Evolutionary conservation across 1,140 invertebrate genomes (phyloP), one percentile per base, ranked within the genome.

Genomic region (Stenopsyche tienmushanensis): DNA sequence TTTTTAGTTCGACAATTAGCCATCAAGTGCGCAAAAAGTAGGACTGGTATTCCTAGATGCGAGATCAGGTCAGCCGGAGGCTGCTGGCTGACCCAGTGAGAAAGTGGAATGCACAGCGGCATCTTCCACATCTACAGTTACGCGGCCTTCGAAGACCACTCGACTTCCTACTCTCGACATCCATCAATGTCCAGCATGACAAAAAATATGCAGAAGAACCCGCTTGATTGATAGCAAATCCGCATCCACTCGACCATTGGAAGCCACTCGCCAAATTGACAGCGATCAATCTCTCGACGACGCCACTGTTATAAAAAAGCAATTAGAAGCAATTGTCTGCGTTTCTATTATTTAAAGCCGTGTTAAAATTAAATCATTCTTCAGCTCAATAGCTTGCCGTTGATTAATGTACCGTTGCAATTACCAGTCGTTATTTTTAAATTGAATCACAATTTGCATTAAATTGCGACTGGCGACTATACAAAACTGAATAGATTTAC

Each of bases 41-140:
- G 24, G 55, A 58, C 29, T 42, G 55, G 55, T 58, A 45, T 58
- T 10, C 39, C 15, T 55, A 55, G 52, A 34, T n/a, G 25, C 10
- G 26, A 18, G 55, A 58, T 39, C 13, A 13, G 41, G 42, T 18
- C 8, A 47, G 41, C 57, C 57, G 23, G 57, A 47, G 57, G 57
- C 57, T 39, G 23, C n/a, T 10, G 21, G 42, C 13, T 60, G 57
- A 60, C 57, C 57, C 44, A 60, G 57, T 60, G 57, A 60, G 57
- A 58, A 58, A 58, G 55, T 58, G 55, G 55, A 25, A n/a, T 58
- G 55, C 41, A 34, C 55, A 54, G 52, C 34, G 57, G 21, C 57
- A 60, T 60, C 57, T 20, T 60, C 57, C n/a, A 26, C 41, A 34
- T 34, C 18, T 47, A 60, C 57, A 47, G 57, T 60, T 60, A 60